Evolutionary conservation across 2,113 vertebrate species (phyloP), one percentile per base, ranked within the genome.

Genomic region (Tringa solitaria): DNA sequence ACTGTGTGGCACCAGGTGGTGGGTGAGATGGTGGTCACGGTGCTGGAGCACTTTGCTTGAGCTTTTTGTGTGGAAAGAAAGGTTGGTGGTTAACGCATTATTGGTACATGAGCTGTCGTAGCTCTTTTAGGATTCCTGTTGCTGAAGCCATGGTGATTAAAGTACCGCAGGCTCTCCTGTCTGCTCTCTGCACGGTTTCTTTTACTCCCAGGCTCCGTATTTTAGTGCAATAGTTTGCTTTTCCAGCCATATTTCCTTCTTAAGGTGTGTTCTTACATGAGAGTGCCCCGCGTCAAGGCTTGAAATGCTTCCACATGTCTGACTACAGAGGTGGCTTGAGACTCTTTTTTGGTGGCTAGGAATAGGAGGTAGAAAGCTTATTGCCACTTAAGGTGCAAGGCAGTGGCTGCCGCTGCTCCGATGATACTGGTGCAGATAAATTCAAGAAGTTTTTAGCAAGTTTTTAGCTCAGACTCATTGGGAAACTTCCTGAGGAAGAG

Each of bases 1-100:
- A 6, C 72, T 3, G 2, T 41, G 9, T 0, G 8, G 88, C 70
- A 30, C 2, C 48, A 27, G 51, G 41, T 3, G 0, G 19, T 12
- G 43, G 21, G 7, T 21, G 56, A 35, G 43, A 14, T 15, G 0
- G 0, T 6, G 61, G 1, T 8, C 18, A 4, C 2, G 28, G 13
- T 0, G 5, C 78, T 28, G 28, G 17, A 51, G 23, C 33, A 15
- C 53, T 37, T 65, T 70, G 54, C 45, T n/a, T 8, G 3, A 37
- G 39, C 6, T 20, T 56, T 74, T 9, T 33, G 43, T 19, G 3
- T 3, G 39, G 37, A 12, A 51, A 35, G 65, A 35, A 7, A 7
- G 4, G 35, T 59, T 60, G 63, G 33, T 35, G 24, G 14, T 10
- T 65, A 39, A 18, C 14, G 8, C 11, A 4, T 22, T 48, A 20